Evolutionary conservation across 2,888 invertebrate species (phyloP), one percentile per base, ranked within the genome.

Genomic region (Phengaris alcon): DNA sequence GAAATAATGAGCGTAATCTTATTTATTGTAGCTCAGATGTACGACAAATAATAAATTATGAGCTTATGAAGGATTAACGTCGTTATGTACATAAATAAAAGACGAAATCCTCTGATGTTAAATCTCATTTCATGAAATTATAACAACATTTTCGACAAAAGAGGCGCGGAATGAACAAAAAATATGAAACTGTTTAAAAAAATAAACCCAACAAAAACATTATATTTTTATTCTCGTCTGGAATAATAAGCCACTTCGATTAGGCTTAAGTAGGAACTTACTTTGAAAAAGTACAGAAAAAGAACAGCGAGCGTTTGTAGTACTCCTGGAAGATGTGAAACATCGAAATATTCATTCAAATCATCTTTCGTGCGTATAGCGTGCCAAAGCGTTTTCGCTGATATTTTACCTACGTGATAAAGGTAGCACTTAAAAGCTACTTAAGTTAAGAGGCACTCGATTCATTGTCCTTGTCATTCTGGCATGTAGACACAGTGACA

Each of bases 21-120:
- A 44, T 44, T 64, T 12, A 12, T 12, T 44, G 22, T 44, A 35
- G 64, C 59, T 64, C 22, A 12, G 64, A 44, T 44, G 64, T 12
- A 64, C 35, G 64, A 64, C 64, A 44, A 59, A 59, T 59, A 59
- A 44, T 64, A 22, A 22, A 22, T 64, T 64, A 64, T 64, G 64
- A 44, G 6, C 35, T 64, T 64, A 44, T 64, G 64, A 64, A 44
- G 35, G 64, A 64, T 59, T 64, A 64, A 44, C 44, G 3, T 64
- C 64, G 64, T 64, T 64, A 64, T 44, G 64, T 35, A 44, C 35
- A 64, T 64, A 64, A 64, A 64, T 13, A 64, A 64, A 35, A 64
- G 64, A 12, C 64, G 35, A 35, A 64, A 35, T 64, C 6, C 35
- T 64, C 35, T 3, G 35, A 64, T 35, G 10, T 59, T 13, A 35